Conservation (phyloP, 2,797 vertebrate species). For the Anomalospiza imberbis region DNA sequence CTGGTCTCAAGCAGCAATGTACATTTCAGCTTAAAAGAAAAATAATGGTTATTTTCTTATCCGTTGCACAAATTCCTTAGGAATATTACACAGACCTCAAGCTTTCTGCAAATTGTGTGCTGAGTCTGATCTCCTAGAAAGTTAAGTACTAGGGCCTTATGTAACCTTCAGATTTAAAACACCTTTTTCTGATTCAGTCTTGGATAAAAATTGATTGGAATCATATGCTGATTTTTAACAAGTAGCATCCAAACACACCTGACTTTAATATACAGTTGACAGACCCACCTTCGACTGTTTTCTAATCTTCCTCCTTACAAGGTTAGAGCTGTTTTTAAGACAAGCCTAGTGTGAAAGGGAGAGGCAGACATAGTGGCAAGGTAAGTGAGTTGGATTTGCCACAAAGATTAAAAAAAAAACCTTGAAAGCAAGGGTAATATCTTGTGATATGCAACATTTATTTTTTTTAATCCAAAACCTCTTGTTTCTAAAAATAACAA, state of each 20-base stretch:
- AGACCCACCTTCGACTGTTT: neutral
- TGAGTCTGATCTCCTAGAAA: neutral
- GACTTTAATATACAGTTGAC: neutral
- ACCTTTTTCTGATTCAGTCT: neutral
- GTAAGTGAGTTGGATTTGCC: neutral
- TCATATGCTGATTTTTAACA: neutral
- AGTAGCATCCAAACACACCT: neutral
- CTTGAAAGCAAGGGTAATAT: neutral
- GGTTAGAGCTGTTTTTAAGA: neutral
- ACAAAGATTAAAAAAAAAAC: neutral
- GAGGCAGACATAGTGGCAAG: neutral
- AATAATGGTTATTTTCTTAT: neutral
- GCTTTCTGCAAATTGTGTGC: rapidly evolving
- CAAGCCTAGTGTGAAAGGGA: neutral
- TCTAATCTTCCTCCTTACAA: neutral
- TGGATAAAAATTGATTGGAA: neutral
- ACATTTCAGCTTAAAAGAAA: neutral
- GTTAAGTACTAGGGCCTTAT: neutral
- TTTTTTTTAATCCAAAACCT: neutral
- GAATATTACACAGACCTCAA: neutral
- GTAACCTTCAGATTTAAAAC: neutral
- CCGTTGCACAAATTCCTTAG: neutral
- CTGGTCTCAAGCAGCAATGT: neutral
- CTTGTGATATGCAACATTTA: neutral
- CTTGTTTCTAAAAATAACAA: slow-evolving; percentile 42